Evolutionary conservation across 2,113 vertebrate species (phyloP).

Genomic region (Daboia siamensis): DNA sequence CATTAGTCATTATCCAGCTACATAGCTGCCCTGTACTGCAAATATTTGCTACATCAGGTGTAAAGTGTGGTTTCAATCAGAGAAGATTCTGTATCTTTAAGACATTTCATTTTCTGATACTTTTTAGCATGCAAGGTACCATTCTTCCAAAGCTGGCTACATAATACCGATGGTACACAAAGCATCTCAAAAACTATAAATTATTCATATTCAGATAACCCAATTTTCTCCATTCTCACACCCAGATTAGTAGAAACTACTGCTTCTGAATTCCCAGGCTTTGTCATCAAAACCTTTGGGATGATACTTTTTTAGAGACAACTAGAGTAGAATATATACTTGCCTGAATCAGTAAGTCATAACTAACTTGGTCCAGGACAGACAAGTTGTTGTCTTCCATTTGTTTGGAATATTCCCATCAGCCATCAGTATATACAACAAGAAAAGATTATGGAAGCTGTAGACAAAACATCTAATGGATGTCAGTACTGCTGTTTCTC

Average conservation of each 20-base stretch:
- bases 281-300: not conserved
- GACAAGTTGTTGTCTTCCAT: not conserved
- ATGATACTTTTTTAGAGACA: not conserved
- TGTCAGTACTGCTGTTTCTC: not conserved
- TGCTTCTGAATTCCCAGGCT: not conserved
- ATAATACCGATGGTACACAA: not conserved
- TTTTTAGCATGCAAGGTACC: not conserved
- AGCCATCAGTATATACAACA: not conserved
- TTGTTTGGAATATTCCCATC: not conserved
- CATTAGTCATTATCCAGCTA: not conserved
- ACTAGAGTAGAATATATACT: not conserved
- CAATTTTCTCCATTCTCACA: not conserved
- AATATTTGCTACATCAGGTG: not conserved
- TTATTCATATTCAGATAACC: not conserved
- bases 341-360: not conserved
- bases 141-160: conserved; percentile 29
- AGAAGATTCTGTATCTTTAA: not conserved
- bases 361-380: not conserved
- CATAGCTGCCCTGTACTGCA: not conserved
- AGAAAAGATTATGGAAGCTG: not conserved
- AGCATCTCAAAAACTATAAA: not conserved
- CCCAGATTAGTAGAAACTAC: not conserved
- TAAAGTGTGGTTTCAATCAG: not conserved
- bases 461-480: not conserved
- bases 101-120: not conserved